Evolutionary conservation across 2,888 invertebrate genomes (phyloP).

Genomic region (Nyleta sp.): DNA sequence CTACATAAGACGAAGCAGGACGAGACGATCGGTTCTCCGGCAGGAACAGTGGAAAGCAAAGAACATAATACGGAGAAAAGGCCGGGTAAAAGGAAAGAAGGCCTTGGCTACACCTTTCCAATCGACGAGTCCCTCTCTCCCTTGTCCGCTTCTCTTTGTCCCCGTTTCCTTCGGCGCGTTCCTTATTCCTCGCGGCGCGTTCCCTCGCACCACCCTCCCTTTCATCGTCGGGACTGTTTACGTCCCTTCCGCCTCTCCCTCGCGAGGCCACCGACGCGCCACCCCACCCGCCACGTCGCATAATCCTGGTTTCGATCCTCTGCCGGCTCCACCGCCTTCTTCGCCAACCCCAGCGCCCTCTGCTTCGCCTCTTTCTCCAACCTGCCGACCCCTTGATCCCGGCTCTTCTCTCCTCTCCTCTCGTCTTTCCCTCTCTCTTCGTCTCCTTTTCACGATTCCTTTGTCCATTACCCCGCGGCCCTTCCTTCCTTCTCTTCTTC

Average conservation of each 20-base stretch:
- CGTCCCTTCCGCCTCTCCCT: constrained; percentile 28
- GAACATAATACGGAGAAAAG: constrained; percentile 77
- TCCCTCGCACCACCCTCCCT: constrained; percentile 45
- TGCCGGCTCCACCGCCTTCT: constrained; percentile 47
- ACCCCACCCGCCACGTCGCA: constrained; percentile 18
- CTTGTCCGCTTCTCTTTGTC: constrained; percentile 78
- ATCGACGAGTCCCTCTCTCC: constrained; percentile 71
- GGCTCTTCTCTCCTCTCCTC: too few species aligned
- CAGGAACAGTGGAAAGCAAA: constrained; percentile 74
- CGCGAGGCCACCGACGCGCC: not conserved
- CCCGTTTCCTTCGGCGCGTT: constrained; percentile 70
- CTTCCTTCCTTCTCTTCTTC: constrained; percentile 65
- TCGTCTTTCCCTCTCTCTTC: constrained; percentile 52
- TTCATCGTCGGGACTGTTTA: constrained; percentile 56
- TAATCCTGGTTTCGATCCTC: constrained; percentile 53
- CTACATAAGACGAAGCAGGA: too few species aligned
- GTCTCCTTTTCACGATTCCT: constrained; percentile 62
- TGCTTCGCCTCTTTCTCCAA: constrained; percentile 43
- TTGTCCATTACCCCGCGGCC: constrained; percentile 60
- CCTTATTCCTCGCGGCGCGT: constrained; percentile 38
- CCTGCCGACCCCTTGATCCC: constrained; percentile 30
- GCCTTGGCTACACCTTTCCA: constrained; percentile 69
- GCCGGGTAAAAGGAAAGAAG: constrained; percentile 76
- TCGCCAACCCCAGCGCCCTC: constrained; percentile 51
- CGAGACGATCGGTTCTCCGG: constrained; percentile 67